Evolutionary conservation across 2,113 vertebrate species (phyloP).

Genomic region (Amblyopsis rosae): DNA sequence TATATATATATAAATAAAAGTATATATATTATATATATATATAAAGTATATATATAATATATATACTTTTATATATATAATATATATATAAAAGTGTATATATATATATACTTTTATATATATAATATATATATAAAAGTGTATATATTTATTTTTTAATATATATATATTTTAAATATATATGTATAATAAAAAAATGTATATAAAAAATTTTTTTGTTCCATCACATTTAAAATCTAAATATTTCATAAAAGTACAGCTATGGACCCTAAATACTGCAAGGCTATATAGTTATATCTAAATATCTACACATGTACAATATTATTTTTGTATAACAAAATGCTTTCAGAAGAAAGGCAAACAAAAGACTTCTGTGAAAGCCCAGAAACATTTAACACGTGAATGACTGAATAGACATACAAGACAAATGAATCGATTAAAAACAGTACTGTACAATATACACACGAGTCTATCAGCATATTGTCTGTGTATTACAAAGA

Average conservation of each 20-base stretch:
- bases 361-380: slow-evolving; percentile 7
- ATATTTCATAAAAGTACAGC: not conserved
- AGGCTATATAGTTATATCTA: not conserved
- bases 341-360: not conserved
- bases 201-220: too few species aligned
- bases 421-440: slow-evolving; percentile 22
- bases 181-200: too few species aligned
- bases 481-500: not conserved
- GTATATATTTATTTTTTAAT: too few species aligned
- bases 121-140: too few species aligned
- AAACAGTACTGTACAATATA: slow-evolving; percentile 51
- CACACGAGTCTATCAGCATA: slow-evolving; percentile 19
- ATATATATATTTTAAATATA: too few species aligned
- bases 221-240: too few species aligned
- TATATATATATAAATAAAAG: too few species aligned
- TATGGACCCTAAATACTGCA: not conserved
- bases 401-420: slow-evolving; percentile 10
- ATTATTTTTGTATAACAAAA: slow-evolving; percentile 30
- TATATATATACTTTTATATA: too few species aligned
- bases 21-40: too few species aligned
- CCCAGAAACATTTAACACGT: slow-evolving; percentile 19
- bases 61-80: too few species aligned
- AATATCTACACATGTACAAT: not conserved
- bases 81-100: too few species aligned
- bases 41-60: too few species aligned